A percentile compares a stretch with the other conserved stretches of the same genome.
phyloP scores from a whole-genome alignment of 2,888 invertebrate species.

The Hoplodrina ambigua region DNA sequence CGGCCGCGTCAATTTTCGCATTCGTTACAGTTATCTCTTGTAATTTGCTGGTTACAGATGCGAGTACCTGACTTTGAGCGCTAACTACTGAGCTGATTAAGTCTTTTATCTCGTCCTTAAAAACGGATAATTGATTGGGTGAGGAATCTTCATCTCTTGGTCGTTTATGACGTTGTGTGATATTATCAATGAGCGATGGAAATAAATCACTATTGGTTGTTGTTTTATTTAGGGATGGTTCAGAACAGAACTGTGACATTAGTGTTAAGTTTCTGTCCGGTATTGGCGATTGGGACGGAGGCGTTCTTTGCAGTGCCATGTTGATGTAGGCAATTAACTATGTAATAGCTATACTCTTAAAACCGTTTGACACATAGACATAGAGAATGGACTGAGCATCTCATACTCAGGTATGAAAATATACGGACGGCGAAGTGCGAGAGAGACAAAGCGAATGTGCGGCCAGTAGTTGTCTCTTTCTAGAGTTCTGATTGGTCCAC shows the following conservation, averaged over 20 bases:
- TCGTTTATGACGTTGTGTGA: slow-evolving; percentile 9
- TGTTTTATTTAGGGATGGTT: neutral
- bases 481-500: no score
- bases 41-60: slow-evolving; percentile 12
- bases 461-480: no score
- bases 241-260: neutral
- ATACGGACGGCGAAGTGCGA: no score
- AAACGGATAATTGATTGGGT: slow-evolving; percentile 7
- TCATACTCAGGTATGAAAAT: no score
- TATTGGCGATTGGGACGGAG: neutral
- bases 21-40: slow-evolving; percentile 11
- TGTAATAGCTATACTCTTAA: no score
- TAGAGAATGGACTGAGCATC: no score
- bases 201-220: slow-evolving; percentile 3
- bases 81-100: slow-evolving; percentile 7
- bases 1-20: slow-evolving; percentile 10
- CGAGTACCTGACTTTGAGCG: slow-evolving; percentile 10
- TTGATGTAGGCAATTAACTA: neutral
- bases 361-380: no score
- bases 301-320: neutral
- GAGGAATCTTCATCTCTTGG: slow-evolving; percentile 18
- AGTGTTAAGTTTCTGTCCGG: slow-evolving; percentile 1
- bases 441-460: no score
- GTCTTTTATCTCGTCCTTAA: slow-evolving; percentile 21
- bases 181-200: slow-evolving; percentile 1